A percentile compares a stretch with the other conserved stretches of the same genome.
These are phyloP conservation scores for Mesitornis unicolor DNA, from an alignment of 2,113 vertebrate species.

Conservation along the genomic window DNA sequence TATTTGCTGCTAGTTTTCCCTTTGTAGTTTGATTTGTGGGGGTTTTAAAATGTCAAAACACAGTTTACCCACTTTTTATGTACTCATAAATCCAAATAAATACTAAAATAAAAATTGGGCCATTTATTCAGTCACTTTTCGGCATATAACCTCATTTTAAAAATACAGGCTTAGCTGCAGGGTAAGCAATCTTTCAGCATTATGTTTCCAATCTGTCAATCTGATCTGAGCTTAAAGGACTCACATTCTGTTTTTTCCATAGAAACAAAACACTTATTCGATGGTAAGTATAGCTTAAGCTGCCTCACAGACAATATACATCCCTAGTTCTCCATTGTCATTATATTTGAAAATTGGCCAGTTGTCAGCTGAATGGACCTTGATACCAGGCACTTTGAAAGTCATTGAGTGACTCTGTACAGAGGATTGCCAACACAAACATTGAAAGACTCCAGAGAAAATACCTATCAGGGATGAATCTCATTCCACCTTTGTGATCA, in stretches of 20 bases:
- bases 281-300: slow-evolving; percentile 25
- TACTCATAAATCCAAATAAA: slow-evolving; percentile 40
- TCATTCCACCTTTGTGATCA: not conserved
- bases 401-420: not conserved
- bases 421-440: not conserved
- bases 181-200: slow-evolving; percentile 38
- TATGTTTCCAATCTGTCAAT: slow-evolving; percentile 55
- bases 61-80: slow-evolving; percentile 19
- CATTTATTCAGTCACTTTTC: slow-evolving; percentile 35
- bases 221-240: slow-evolving; percentile 28
- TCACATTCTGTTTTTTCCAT: slow-evolving; percentile 6
- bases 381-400: not conserved
- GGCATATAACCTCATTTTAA: not conserved
- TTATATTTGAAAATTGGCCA: slow-evolving; percentile 23
- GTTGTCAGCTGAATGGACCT: slow-evolving; percentile 13
- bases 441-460: not conserved
- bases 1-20: not conserved
- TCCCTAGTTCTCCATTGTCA: not conserved
- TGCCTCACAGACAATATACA: not conserved
- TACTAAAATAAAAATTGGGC: slow-evolving; percentile 24
- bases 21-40: slow-evolving; percentile 42
- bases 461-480: not conserved
- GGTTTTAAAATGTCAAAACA: slow-evolving; percentile 39
- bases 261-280: slow-evolving; percentile 25
- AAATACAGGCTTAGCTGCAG: slow-evolving; percentile 31